Percentiles rank a stretch among this genome's conserved stretches.
These are phyloP conservation scores for Formicarius rufipectus DNA, from an alignment of 2,113 vertebrate species.

Conservation along the genomic window DNA sequence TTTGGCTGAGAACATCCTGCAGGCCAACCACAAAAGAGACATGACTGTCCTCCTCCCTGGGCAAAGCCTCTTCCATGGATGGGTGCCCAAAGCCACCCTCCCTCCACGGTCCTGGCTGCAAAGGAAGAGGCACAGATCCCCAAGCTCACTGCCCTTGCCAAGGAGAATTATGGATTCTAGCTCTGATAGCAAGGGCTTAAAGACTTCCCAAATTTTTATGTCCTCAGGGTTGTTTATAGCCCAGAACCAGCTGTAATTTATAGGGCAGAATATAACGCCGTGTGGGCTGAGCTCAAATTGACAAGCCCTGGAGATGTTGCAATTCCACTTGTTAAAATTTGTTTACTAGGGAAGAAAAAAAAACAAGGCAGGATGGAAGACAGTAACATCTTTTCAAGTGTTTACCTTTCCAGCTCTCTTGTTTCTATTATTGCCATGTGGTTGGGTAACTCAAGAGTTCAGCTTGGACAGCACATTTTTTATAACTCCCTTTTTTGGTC, in stretches of 20 bases:
- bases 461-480: constrained; percentile 38
- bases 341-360: constrained; percentile 20
- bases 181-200: not conserved
- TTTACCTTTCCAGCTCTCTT: constrained; percentile 52
- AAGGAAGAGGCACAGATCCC: not conserved
- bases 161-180: not conserved
- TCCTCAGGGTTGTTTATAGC: not conserved
- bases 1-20: not conserved
- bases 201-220: not conserved
- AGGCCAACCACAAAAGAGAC: not conserved
- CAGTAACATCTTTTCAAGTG: constrained; percentile 1
- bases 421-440: constrained; percentile 48
- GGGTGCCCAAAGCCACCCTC: not conserved
- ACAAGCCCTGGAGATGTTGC: constrained; percentile 29
- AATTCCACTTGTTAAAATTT: constrained; percentile 58
- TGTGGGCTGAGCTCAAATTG: constrained; percentile 36
- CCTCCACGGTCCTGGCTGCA: not conserved
- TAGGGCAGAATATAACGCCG: constrained; percentile 20
- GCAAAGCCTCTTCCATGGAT: not conserved
- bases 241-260: constrained; percentile 48
- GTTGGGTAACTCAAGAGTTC: constrained; percentile 5
- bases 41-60: not conserved
- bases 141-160: not conserved
- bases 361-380: constrained; percentile 2
- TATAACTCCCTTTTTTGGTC: not conserved